These are phyloP conservation scores for Protaetia brevitarsis DNA, from an alignment of 1,140 invertebrate genomes.

Conservation along the genomic window DNA sequence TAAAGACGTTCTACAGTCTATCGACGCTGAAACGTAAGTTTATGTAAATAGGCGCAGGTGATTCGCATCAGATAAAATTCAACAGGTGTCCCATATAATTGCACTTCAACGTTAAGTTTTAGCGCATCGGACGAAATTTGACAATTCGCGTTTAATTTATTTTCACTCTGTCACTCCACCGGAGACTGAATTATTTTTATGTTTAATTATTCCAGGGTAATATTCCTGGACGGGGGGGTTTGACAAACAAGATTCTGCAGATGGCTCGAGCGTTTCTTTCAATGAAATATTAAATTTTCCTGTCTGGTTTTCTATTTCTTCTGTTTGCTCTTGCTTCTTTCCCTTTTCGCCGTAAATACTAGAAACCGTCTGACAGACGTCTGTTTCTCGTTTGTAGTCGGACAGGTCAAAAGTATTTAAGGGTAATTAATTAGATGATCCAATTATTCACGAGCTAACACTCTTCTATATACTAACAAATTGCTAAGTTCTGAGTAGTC, in stretches of 20 bases:
- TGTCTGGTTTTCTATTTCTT: neutral
- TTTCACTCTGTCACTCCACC: neutral
- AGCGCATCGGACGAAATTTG: constrained; percentile 10
- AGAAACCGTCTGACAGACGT: no score
- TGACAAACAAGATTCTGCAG: neutral
- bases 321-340: neutral
- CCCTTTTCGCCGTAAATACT: no score
- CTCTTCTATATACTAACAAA: no score
- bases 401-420: no score
- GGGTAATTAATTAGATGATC: no score
- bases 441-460: no score
- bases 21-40: neutral
- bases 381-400: no score
- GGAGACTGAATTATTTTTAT: neutral
- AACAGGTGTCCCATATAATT: constrained; percentile 19
- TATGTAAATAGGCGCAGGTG: constrained; percentile 23
- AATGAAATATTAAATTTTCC: neutral
- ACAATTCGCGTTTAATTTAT: constrained; percentile 3
- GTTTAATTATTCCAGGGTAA: neutral
- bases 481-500: no score
- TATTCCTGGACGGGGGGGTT: neutral
- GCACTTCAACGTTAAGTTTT: constrained; percentile 14
- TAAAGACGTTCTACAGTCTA: neutral
- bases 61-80: constrained; percentile 22
- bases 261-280: neutral